phyloP scores from a whole-genome alignment of 2,888 invertebrate genomes.

The Pandemis cinnamomeana region DNA sequence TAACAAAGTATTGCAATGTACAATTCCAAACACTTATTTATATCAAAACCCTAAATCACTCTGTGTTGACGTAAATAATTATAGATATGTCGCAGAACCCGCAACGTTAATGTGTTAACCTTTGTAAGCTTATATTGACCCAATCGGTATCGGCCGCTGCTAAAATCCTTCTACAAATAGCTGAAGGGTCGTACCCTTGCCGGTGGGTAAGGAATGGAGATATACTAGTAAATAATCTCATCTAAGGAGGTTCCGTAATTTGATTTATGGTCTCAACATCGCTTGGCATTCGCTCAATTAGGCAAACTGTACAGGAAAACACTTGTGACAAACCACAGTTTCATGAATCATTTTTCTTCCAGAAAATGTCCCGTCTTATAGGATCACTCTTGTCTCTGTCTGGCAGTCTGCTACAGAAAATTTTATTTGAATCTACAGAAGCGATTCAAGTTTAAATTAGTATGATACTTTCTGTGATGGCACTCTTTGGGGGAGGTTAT shows the following conservation, averaged over 20 bases:
- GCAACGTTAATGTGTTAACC: conserved; percentile 20
- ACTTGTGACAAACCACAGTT: not conserved
- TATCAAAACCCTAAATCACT: conserved; percentile 3
- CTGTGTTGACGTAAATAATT: conserved; percentile 16
- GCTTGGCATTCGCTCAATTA: not conserved
- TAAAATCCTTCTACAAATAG: conserved; percentile 33
- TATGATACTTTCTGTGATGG: too few species aligned
- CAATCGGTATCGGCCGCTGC: conserved; percentile 28
- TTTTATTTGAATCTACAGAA: too few species aligned
- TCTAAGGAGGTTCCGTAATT: not conserved
- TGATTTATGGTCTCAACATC: not conserved
- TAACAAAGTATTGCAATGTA: too few species aligned
- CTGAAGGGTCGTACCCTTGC: conserved; percentile 18
- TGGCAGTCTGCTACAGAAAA: too few species aligned
- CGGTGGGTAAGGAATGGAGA: not conserved
- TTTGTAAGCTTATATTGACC: conserved; percentile 25
- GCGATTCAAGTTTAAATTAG: too few species aligned
- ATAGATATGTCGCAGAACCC: not conserved
- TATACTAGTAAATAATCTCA: conserved; percentile 9
- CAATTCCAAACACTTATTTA: not conserved
- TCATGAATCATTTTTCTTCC: not conserved
- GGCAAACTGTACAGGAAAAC: not conserved
- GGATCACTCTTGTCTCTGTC: too few species aligned
- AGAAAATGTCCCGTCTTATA: too few species aligned
- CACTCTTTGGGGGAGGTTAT: too few species aligned